phyloP scores from a whole-genome alignment of 2,888 invertebrate species.

The Platerodrilus igneus region DNA sequence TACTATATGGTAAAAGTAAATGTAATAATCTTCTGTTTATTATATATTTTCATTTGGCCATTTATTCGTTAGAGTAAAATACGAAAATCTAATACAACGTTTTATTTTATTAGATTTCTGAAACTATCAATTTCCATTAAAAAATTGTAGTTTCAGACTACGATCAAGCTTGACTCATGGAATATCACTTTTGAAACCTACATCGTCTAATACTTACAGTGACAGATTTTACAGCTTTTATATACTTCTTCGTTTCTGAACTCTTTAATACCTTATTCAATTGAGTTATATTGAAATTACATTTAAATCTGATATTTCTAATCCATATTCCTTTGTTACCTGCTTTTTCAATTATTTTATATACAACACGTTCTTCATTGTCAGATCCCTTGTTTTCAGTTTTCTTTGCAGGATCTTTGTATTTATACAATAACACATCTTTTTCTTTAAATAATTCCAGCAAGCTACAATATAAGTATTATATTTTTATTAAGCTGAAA shows the following conservation, averaged over 20 bases:
- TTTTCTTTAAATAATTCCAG: constrained; percentile 56
- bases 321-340: constrained; percentile 98
- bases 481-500: constrained; percentile 1
- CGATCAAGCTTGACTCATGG: too few species aligned
- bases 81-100: too few species aligned
- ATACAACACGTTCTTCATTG: constrained; percentile 91
- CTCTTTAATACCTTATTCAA: constrained; percentile 90
- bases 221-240: constrained; percentile 96
- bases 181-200: background rate
- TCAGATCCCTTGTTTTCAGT: constrained; percentile 76
- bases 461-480: constrained; percentile 34
- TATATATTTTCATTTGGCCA: too few species aligned
- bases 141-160: too few species aligned
- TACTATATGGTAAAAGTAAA: too few species aligned
- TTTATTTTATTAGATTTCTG: too few species aligned
- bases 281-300: constrained; percentile 85
- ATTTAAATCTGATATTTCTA: constrained; percentile 84
- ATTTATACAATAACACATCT: constrained; percentile 55
- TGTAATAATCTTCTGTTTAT: too few species aligned
- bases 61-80: too few species aligned
- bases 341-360: constrained; percentile 88
- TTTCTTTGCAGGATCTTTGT: constrained; percentile 67
- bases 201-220: constrained; percentile 58
- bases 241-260: constrained; percentile 90
- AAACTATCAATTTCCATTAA: too few species aligned